These are phyloP conservation scores for Melanargia galathea DNA, from an alignment of 2,888 invertebrate genomes.

Conservation along the genomic window DNA sequence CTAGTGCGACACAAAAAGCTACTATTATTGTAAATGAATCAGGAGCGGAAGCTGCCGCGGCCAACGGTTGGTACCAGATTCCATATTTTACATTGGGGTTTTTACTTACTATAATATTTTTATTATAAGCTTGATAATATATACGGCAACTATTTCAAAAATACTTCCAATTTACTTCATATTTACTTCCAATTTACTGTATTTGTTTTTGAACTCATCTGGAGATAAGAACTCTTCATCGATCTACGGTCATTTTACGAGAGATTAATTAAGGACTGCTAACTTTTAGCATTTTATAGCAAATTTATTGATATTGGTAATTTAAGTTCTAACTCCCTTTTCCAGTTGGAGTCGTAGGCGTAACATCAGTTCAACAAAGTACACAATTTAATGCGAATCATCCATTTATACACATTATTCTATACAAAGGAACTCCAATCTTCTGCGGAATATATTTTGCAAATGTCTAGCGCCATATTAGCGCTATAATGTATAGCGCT, in stretches of 20 bases:
- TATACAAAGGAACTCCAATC: constrained; percentile 28
- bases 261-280: too few relatives aligned
- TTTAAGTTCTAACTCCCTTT: constrained; percentile 14
- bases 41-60: constrained; percentile 63
- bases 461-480: constrained; percentile 16
- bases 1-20: constrained; percentile 54
- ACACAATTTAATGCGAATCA: constrained; percentile 38
- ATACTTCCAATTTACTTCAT: too few relatives aligned
- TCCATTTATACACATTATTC: constrained; percentile 39
- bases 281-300: neutral
- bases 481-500: neutral
- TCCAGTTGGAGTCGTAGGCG: constrained; percentile 42
- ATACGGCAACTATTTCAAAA: too few relatives aligned
- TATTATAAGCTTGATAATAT: too few relatives aligned
- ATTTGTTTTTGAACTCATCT: too few relatives aligned
- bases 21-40: constrained; percentile 52
- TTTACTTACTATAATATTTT: neutral
- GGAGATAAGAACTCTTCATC: too few relatives aligned
- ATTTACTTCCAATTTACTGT: too few relatives aligned
- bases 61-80: constrained; percentile 50
- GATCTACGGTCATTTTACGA: too few relatives aligned
- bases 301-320: neutral
- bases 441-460: constrained; percentile 43
- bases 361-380: constrained; percentile 30
- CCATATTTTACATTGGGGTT: constrained; percentile 10